phyloP scores from a whole-genome alignment of 2,888 invertebrate species.

The Phanerotoma sp. region DNA sequence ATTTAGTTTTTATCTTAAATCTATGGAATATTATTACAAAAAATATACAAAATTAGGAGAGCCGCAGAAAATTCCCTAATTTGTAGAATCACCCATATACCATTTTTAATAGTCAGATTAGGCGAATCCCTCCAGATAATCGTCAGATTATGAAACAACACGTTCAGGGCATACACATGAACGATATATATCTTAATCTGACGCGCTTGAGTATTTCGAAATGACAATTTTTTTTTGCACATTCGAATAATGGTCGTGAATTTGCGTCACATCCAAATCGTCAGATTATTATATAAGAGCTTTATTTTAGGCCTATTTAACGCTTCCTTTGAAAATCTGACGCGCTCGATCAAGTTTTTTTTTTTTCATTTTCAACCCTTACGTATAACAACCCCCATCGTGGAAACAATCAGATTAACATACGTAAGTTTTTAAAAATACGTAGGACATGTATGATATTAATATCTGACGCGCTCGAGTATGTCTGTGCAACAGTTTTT shows the following conservation, averaged over 20 bases:
- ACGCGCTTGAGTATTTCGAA: background rate
- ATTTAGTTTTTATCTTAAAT: no score
- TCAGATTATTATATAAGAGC: background rate
- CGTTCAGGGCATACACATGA: background rate
- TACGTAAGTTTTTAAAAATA: background rate
- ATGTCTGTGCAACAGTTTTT: no score
- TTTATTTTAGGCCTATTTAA: background rate
- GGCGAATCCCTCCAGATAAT: background rate
- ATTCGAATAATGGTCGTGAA: background rate
- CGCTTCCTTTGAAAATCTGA: background rate
- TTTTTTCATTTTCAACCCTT: no score
- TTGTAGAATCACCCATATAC: no score
- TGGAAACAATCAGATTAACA: no score
- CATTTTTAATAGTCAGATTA: background rate
- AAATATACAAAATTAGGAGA: no score
- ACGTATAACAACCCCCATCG: no score
- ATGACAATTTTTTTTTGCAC: background rate
- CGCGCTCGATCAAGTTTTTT: background rate
- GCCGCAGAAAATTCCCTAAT: no score
- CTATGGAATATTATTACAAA: no score
- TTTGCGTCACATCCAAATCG: background rate
- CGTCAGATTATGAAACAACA: background rate
- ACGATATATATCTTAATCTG: background rate
- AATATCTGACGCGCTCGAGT: background rate
- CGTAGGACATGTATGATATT: background rate